Evolutionary conservation across 1,140 invertebrate genomes (phyloP), one percentile per base, ranked within the genome.

Genomic region (Campodea augens): DNA sequence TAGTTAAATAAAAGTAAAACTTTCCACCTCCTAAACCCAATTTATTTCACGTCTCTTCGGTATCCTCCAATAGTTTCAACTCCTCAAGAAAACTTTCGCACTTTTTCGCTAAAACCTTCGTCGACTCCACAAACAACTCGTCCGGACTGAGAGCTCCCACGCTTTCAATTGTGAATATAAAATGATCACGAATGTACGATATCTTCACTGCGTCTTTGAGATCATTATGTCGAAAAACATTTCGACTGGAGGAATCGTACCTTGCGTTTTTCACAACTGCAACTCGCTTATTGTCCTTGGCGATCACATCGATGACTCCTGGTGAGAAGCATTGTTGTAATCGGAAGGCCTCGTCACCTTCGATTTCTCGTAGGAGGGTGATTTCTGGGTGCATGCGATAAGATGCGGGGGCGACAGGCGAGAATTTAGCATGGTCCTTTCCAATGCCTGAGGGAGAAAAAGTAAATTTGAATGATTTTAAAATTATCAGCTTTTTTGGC

Each of bases 361-460:
- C 67, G 2, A 98, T 71, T 41, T 78, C 70, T 46, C 73, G 67
- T 2, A 71, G 71, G 22, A 99, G 60, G 52, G 64, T 73, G 39
- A 98, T 86, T 50, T 85, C 74, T 2, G 93, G 93, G 25, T 96
- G 62, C 18, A 97, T 62, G 45, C 92, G 72, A 58, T 98, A 98
- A 27, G 77, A 81, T 2, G 88, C 90, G 18, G 91, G 92, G 2
- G 84, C 87, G 86, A 98, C 93, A 45, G 95, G 93, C 23, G 90
- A 96, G 70, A 98, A 98, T 66, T 98, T 98, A 0, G 93, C 92
- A 71, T 99, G 95, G 68, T 98, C 93, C 57, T 78, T 80, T 3
- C 93, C 93, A 53, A 91, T 78, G 21, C 95, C 88, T n/a, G n/a
- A n/a, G n/a, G n/a, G n/a, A n/a, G n/a, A n/a, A n/a, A n/a, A n/a